Base-by-base conservation (phyloP, 2,888 invertebrate genomes). In the Acanthopleura granulata region DNA sequence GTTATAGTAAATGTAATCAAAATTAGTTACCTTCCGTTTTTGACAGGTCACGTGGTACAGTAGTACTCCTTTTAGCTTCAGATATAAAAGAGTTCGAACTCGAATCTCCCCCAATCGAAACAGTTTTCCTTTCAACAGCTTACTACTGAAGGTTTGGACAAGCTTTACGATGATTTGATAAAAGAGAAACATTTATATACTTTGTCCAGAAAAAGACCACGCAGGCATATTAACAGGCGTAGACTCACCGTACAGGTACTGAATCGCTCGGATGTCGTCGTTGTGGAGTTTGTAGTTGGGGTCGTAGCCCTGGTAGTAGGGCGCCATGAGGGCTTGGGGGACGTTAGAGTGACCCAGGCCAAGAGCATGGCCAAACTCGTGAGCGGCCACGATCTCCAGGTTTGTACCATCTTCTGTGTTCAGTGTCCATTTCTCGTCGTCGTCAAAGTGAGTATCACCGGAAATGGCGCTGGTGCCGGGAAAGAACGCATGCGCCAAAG, bases 281-380 rank as follows among this genome's bases (percentile, higher is more conserved):
- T 78, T 40, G 57, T 85, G 84, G 0, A 90, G 85, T 25, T 79
- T 73, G 76, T 86, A 90, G 80, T 89, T 84, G 6, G 85, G 81
- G 62, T 87, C 85, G 77, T 86, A 89, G 4, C 89, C 89, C 61
- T 83, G 81, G 75, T 89, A 89, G 79, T 83, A 89, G 0, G 90
- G 90, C 0, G 88, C 87, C 90, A 90, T 90, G 22, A 90, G 81
- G 6, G 90, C 88, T 0, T 80, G 81, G 4, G 76, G 79, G 0
- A 84, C 81, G 14, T 82, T 80, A 18, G 89, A 89, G 79, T 90
- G 90, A n/a, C 88, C 87, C 25, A 90, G 80, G 0, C 90, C 90
- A 9, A 90, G 82, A 29, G 90, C 88, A 78, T 90, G 90, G 12
- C 90, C 90, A 72, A 90, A 86, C 80, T 90, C 90, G 75, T 90